Evolutionary conservation across 1,140 invertebrate genomes (phyloP), one percentile per base, ranked within the genome.

Genomic region (Cardiocondyla obscurior): DNA sequence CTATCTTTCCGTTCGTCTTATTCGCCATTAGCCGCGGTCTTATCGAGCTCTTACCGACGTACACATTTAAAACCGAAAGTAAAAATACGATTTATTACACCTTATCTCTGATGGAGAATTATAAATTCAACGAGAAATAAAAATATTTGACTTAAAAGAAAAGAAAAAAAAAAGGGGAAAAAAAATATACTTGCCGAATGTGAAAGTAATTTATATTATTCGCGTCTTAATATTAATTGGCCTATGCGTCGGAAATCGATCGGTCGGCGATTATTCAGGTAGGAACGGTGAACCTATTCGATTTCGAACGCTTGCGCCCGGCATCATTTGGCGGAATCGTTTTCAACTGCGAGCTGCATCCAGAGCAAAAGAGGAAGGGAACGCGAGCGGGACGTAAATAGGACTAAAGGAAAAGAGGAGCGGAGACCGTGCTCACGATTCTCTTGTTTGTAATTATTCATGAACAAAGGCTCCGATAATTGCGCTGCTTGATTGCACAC

Each of bases 391-490:
- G 67, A 67, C 72, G 73, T 85, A 76, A 90, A 85, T 82, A 76
- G 81, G 85, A 88, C 69, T 53, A 57, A 85, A 36, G 55, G 51
- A 51, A 88, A 83, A 83, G 81, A 86, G 86, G 70, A 64, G 67
- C 70, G 65, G 65, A 64, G 73, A 82, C 77, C 46, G 83, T 60
- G 72, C 85, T 87, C 64, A 76, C 88, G 69, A 76, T 83, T 82
- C 84, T 87, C 88, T 90, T 88, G 90, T 91, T 92, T 91, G 89
- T 90, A 91, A 92, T 92, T 92, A 92, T 92, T 91, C 91, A 91
- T 90, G 90, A 90, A 92, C 90, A 91, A 92, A 92, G 90, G 89
- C 90, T 84, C 83, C 85, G 91, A 92, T 92, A 91, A 92, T 92
- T 91, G 90, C 88, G 87, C 88, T 89, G 90, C 90, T 91, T 91